Evolutionary conservation across 2,888 invertebrate genomes (phyloP).

Genomic region (Nymphalis urticae): DNA sequence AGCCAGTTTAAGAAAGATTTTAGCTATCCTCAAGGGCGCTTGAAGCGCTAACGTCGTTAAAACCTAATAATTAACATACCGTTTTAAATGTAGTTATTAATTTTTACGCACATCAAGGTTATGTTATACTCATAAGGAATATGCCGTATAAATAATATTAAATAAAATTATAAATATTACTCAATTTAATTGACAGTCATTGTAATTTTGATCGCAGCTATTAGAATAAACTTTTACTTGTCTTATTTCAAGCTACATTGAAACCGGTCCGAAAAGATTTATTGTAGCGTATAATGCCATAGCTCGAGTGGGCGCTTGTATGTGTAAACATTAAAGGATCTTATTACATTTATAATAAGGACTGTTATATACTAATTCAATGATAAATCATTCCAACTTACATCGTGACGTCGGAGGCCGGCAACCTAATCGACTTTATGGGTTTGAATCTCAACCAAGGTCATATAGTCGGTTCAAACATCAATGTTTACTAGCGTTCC

Average conservation of each 20-base stretch:
- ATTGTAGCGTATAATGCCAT: slow-evolving; percentile 11
- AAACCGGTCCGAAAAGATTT: slow-evolving; percentile 18
- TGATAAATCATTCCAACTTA: neutral
- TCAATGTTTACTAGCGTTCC: slow-evolving; percentile 10
- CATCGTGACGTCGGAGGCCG: slow-evolving; percentile 6
- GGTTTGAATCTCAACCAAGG: slow-evolving; percentile 18
- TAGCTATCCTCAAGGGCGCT: no score
- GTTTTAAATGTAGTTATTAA: no score
- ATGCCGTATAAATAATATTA: no score
- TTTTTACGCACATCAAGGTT: no score
- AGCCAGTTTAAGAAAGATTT: no score
- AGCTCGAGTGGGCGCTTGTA: slow-evolving; percentile 13
- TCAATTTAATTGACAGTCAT: neutral
- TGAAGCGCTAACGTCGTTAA: no score
- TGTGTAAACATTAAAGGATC: neutral
- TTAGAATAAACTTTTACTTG: neutral
- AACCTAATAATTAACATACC: no score
- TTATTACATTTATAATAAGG: slow-evolving; percentile 1
- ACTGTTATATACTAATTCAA: neutral
- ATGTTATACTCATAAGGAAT: no score
- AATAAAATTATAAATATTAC: neutral
- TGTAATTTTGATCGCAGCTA: neutral
- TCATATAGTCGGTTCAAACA: slow-evolving; percentile 2
- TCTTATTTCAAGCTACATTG: neutral
- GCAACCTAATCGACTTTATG: slow-evolving; percentile 19